Evolutionary conservation across 2,888 invertebrate species (phyloP).

Genomic region (Torymus aiolomorphi): DNA sequence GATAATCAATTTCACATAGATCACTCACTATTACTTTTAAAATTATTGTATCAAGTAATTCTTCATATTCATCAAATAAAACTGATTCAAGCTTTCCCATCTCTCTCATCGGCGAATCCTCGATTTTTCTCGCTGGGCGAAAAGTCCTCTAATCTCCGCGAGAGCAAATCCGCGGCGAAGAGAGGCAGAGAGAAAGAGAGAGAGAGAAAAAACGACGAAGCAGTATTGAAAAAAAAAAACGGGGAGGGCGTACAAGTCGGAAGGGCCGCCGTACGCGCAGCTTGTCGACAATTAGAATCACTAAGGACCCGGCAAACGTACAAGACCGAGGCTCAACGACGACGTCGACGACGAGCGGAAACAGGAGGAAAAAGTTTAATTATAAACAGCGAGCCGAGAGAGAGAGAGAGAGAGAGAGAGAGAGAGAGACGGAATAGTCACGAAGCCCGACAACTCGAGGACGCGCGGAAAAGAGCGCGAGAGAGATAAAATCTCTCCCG

Average conservation of each 20-base stretch:
- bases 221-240: not conserved
- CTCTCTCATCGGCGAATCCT: slow-evolving; percentile 17
- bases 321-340: slow-evolving; percentile 59
- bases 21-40: too few relatives aligned
- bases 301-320: slow-evolving; percentile 66
- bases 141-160: slow-evolving; percentile 59
- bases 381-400: slow-evolving; percentile 71
- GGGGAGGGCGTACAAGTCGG: slow-evolving; percentile 27
- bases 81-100: too few relatives aligned
- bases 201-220: slow-evolving; percentile 6
- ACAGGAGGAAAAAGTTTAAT: slow-evolving; percentile 72
- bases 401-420: slow-evolving; percentile 55
- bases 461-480: slow-evolving; percentile 56
- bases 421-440: slow-evolving; percentile 60
- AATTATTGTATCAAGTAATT: too few relatives aligned
- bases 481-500: slow-evolving; percentile 57
- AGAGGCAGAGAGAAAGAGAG: slow-evolving; percentile 7
- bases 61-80: too few relatives aligned
- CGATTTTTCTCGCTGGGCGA: slow-evolving; percentile 46
- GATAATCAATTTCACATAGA: too few relatives aligned
- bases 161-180: not conserved
- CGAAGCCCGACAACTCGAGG: slow-evolving; percentile 67
- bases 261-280: slow-evolving; percentile 40
- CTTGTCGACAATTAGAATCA: slow-evolving; percentile 74
- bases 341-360: slow-evolving; percentile 45